Base-by-base conservation (phyloP, 1,140 invertebrate genomes). In the Uloborus diversus region DNA sequence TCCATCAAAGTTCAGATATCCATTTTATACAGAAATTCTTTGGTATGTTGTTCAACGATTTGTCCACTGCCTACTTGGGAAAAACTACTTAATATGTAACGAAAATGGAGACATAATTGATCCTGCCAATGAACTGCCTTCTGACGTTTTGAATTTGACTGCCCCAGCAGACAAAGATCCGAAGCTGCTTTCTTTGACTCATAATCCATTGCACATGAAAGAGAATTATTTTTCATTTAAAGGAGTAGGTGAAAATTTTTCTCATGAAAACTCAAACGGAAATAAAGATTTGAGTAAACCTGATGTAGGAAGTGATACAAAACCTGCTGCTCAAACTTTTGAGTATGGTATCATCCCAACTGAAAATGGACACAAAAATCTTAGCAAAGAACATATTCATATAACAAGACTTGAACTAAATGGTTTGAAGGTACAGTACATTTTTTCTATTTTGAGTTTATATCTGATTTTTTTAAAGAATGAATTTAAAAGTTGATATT, bases 41-140 rank as follows among this genome's bases (percentile, higher is more conserved):
- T 99, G 97, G 97, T 99, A 99, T 87, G 96, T 98, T 2, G 87
- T 99, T 42, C 96, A 96, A 84, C 90, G 94, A 37, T 98, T 99
- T 86, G 94, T 99, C 3, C 91, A 93, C 83, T 94, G 94, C 59
- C 87, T 98, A 17, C 88, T 96, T 32, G 96, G 96, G 0, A 91
- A 92, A 78, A 92, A 91, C 35, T 94, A 96, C 86, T 86, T 82
- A 11, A 51, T 79, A 7, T 64, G 56, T 28, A 81, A 83, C 51
- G 83, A 84, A 53, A 82, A 79, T 65, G 84, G 83, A 11, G 81
- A 81, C 23, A 28, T 62, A 23, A 35, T 84, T 2, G 53, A 73
- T 25, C 59, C 59, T 35, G 3, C 51, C n/a, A 61, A 57, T 49
- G 76, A 69, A 33, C 53, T 65, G 9, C 23, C 47, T 27, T 61